A percentile compares a stretch with the other conserved stretches of the same genome.
Conservation (phyloP, 2,888 invertebrate species). For the Cephus pulcher region DNA sequence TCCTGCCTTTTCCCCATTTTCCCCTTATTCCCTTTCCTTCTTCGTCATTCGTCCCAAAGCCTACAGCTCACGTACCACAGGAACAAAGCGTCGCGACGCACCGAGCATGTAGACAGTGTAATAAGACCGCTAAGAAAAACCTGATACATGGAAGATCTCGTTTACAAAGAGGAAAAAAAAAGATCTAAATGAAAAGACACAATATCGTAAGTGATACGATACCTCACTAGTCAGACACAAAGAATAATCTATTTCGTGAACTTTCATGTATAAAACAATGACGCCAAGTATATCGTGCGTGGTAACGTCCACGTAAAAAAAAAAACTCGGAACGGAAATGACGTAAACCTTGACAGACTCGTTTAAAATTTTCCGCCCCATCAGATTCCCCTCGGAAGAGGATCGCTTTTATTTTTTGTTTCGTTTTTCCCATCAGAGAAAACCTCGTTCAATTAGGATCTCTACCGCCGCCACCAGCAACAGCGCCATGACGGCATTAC, state of each 20-base stretch:
- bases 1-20: not conserved
- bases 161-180: too few relatives aligned
- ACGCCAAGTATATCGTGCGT: not conserved
- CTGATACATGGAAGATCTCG: not conserved
- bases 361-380: not conserved
- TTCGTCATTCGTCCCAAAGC: not conserved
- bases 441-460: not conserved
- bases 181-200: too few relatives aligned
- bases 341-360: not conserved
- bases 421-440: not conserved
- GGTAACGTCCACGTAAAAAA: not conserved
- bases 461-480: not conserved
- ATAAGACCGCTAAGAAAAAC: not conserved
- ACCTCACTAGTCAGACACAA: slow-evolving; percentile 8
- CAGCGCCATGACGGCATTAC: not conserved
- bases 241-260: slow-evolving; percentile 18
- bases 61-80: not conserved
- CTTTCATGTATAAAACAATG: not conserved
- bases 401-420: not conserved
- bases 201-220: slow-evolving; percentile 12
- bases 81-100: not conserved
- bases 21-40: not conserved
- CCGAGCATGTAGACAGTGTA: not conserved
- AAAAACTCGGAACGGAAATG: not conserved
- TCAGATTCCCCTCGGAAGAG: not conserved